phyloP scores from a whole-genome alignment of 2,797 vertebrate genomes.

The Lateolabrax maculatus region DNA sequence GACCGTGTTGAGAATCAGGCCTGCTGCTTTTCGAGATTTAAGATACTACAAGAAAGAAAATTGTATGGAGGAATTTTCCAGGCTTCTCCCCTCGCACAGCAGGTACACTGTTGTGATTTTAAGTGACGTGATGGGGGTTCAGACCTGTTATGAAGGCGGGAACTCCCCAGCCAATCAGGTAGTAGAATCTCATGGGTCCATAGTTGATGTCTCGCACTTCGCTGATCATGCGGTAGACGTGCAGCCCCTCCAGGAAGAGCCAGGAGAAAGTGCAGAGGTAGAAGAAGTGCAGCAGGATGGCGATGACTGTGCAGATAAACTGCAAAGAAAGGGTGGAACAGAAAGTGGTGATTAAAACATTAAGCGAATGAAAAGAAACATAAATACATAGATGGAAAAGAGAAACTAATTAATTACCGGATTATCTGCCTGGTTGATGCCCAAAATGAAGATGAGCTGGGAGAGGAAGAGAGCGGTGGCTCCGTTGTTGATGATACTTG shows the following conservation, averaged over 20 bases:
- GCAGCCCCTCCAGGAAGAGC: slow-evolving; percentile 95
- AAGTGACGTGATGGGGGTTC: not conserved
- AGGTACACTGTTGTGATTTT: not conserved
- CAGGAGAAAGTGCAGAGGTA: slow-evolving; percentile 96
- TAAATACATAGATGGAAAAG: too few relatives aligned
- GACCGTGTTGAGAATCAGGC: not conserved
- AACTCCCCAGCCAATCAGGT: slow-evolving; percentile 96
- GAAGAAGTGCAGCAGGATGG: slow-evolving; percentile 97
- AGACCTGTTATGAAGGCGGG: slow-evolving; percentile 96
- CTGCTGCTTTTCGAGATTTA: not conserved
- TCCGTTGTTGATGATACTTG: slow-evolving; percentile 91
- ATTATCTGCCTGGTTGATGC: slow-evolving; percentile 95
- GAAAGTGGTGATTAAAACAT: not conserved
- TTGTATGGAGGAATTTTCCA: not conserved
- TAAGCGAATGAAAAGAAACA: not conserved
- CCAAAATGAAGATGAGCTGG: slow-evolving; percentile 93
- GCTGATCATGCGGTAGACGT: slow-evolving; percentile 93
- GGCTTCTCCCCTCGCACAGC: not conserved
- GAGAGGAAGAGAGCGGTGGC: slow-evolving; percentile 90
- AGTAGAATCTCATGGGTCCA: slow-evolving; percentile 98
- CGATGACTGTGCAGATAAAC: slow-evolving; percentile 96
- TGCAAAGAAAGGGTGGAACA: slow-evolving; percentile 60
- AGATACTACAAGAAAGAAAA: not conserved
- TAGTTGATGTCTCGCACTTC: slow-evolving; percentile 94
- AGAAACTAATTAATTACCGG: slow-evolving; percentile 80